Evolutionary conservation across 2,888 invertebrate species (phyloP), one percentile per base, ranked within the genome.

Genomic region (Halocaridina rubra): DNA sequence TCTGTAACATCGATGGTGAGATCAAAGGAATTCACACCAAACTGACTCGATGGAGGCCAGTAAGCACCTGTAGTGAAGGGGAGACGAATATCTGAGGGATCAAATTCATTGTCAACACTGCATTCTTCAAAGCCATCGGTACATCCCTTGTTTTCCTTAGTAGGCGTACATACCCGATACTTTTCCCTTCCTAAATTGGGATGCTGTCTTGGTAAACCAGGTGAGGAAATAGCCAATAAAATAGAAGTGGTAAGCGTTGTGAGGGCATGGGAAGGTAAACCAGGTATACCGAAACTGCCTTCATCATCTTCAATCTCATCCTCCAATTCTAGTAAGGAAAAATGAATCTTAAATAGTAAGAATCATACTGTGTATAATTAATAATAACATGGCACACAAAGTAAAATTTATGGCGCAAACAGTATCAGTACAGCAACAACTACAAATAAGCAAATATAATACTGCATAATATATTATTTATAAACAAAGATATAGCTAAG

Each of bases 181-280:
- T 39, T 30, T 3, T 24, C 29, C 8, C 64, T 24, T 53, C n/a
- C 27, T 79, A 67, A 32, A 1, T 19, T 22, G 22, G 27, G 27
- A 10, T 22, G 81, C 7, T 81, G 64, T 32, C 24, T 64, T 16
- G 27, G 39, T 19, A 53, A 27, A 61, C 76, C 67, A 3, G 82
- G 82, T 16, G 82, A 78, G n/a, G 82, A 84, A 59, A 84, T 84
- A 46, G 82, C 82, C 33, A 84, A 61, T 22, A 84, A 30, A 72
- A 84, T 84, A 16, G 82, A 84, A 33, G 82, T 84, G 71, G 82
- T 84, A 27, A 84, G 82, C 5, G 82, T 84, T 27, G 82, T 84
- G 64, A 84, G 67, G 27, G 82, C 82, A 39, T 67, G 82, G 22
- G 78, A 78, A 8, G 82, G 82, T 4, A 78, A 29, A 5, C 82